Percentiles rank a stretch among this genome's conserved stretches.
phyloP scores from a whole-genome alignment of 64 coral and sea anemone genomes.

The Pocillopora verrucosa region DNA sequence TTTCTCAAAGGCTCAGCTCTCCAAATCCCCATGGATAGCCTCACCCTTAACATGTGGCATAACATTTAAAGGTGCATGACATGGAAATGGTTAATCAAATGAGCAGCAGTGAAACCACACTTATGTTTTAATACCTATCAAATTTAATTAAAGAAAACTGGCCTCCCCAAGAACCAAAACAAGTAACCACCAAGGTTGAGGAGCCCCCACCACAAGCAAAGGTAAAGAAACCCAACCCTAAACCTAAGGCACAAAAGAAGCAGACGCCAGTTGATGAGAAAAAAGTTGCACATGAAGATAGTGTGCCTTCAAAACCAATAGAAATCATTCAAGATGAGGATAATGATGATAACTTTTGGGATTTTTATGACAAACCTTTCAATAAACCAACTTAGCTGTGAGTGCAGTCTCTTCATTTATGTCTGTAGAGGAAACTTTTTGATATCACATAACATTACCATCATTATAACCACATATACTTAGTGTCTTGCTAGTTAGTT shows the following conservation, averaged over 20 bases:
- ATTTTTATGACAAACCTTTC: constrained; percentile 89
- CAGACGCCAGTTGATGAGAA: constrained; percentile 36
- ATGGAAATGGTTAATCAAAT: too few species aligned
- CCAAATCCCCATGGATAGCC: too few species aligned
- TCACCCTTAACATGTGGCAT: too few species aligned
- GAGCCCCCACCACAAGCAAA: constrained; percentile 21
- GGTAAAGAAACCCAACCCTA: constrained; percentile 41
- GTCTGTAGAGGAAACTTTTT: too few species aligned
- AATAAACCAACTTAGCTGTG: constrained; percentile 56
- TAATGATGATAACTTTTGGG: constrained; percentile 82
- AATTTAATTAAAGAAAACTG: constrained; percentile 57
- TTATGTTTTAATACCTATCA: neutral
- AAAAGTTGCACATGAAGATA: constrained; percentile 21
- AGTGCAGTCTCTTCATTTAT: too few species aligned
- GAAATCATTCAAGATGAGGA: constrained; percentile 52
- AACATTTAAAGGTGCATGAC: too few species aligned
- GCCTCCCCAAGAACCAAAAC: constrained; percentile 35
- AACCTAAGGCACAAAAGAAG: constrained; percentile 73
- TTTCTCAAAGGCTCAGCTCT: too few species aligned
- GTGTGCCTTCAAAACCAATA: neutral
- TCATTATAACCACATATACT: too few species aligned
- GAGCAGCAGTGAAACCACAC: neutral
- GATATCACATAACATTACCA: too few species aligned
- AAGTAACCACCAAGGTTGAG: constrained; percentile 7
- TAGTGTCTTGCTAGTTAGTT: too few species aligned